Conservation (phyloP, 2,888 invertebrate genomes). For the Muscina levida region DNA sequence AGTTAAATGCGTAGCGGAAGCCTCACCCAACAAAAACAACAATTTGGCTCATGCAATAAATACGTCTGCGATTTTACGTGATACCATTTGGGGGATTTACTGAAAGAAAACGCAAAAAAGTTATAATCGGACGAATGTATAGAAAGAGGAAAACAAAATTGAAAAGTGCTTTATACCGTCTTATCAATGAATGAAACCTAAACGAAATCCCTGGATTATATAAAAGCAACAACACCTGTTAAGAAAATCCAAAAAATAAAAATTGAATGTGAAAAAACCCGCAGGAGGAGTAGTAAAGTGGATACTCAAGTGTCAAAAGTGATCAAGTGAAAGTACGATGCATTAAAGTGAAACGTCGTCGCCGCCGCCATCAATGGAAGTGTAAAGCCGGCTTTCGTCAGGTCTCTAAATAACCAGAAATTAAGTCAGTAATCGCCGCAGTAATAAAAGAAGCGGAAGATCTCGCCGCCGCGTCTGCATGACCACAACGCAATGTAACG, state of each 20-base stretch:
- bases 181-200: neutral
- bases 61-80: constrained; percentile 22
- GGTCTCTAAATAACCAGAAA: constrained; percentile 29
- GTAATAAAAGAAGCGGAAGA: constrained; percentile 32
- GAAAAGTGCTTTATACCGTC: neutral
- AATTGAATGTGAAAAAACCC: neutral
- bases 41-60: neutral
- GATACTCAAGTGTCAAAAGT: constrained; percentile 1
- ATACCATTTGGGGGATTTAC: neutral
- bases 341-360: constrained; percentile 43
- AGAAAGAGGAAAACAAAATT: neutral
- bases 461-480: constrained; percentile 41
- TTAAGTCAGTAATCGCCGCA: constrained; percentile 54
- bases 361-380: constrained; percentile 17
- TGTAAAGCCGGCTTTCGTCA: constrained; percentile 39
- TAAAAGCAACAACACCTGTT: too few relatives aligned
- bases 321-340: constrained; percentile 26
- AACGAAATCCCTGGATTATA: neutral
- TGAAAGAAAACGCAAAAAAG: neutral
- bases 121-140: constrained; percentile 1
- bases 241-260: too few relatives aligned
- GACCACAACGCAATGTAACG: constrained; percentile 46
- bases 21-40: neutral
- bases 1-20: constrained; percentile 62
- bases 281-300: neutral